phyloP scores from a whole-genome alignment of 37 sponge, comb jelly and placozoan species.

The Bolinopsis microptera region DNA sequence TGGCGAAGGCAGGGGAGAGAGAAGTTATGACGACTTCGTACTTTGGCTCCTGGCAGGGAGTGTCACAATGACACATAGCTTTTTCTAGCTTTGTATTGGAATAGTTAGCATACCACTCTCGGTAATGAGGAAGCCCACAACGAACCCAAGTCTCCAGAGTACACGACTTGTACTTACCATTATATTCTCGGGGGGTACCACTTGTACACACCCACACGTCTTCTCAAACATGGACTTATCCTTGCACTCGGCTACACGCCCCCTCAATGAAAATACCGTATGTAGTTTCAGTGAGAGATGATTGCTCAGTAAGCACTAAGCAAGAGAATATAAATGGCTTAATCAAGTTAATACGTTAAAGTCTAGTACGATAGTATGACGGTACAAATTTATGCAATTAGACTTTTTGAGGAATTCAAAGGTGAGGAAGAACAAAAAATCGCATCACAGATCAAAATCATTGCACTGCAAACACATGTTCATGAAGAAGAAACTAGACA shows the following conservation, averaged over 20 bases:
- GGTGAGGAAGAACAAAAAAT: no score
- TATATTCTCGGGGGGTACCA: neutral
- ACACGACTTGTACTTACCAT: neutral
- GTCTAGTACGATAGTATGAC: no score
- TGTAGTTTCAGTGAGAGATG: neutral
- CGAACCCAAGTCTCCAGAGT: neutral
- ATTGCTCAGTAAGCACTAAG: no score
- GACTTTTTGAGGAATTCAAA: no score
- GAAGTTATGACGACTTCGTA: neutral
- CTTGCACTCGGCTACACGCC: conserved; percentile 10
- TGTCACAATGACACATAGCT: neutral
- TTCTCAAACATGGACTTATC: neutral
- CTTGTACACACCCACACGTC: conserved; percentile 33
- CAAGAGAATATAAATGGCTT: no score
- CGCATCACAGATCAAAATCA: no score
- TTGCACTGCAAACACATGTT: no score
- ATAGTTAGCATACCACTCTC: neutral
- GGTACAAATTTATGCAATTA: no score
- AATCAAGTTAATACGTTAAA: no score
- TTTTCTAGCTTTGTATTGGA: neutral
- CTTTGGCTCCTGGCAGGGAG: neutral
- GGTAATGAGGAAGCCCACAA: neutral
- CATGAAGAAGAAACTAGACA: no score
- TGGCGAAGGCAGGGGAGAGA: neutral
- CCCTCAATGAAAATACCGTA: neutral